A percentile compares a stretch with the other conserved stretches of the same genome.
Evolutionary conservation across 2,797 vertebrate genomes (phyloP).

Genomic region (Poeciliopsis presidionis): DNA sequence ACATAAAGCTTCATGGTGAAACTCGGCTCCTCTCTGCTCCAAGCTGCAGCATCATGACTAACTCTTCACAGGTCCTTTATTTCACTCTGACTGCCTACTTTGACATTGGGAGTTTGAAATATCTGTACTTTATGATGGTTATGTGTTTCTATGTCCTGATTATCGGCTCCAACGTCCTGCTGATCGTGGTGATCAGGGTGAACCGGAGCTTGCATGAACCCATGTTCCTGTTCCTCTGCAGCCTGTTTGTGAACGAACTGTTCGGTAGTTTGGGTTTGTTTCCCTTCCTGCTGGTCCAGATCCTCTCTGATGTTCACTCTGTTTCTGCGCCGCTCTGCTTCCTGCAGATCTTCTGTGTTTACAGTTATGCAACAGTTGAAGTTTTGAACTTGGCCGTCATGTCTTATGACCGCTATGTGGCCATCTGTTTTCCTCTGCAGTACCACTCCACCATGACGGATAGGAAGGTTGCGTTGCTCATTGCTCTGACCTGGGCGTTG

Average conservation of each 20-base stretch:
- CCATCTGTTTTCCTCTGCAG: conserved; percentile 48
- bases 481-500: conserved; percentile 8
- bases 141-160: background rate
- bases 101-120: background rate
- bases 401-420: conserved; percentile 51
- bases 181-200: conserved; percentile 8
- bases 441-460: conserved; percentile 22
- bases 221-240: conserved; percentile 13
- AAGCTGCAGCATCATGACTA: background rate
- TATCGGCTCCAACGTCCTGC: conserved; percentile 27
- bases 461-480: fast-evolving
- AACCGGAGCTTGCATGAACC: conserved; percentile 17
- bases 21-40: background rate
- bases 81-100: conserved; percentile 6
- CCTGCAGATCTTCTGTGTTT: conserved; percentile 54
- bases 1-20: background rate
- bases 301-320: background rate
- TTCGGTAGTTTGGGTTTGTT: background rate
- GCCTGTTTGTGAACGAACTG: conserved; percentile 18
- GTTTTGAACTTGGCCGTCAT: conserved; percentile 15
- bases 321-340: background rate
- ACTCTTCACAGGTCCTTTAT: conserved; percentile 2
- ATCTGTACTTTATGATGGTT: background rate
- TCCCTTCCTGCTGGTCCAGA: conserved; percentile 2
- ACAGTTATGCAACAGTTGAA: background rate